Evolutionary conservation across 2,888 invertebrate species (phyloP), one percentile per base, ranked within the genome.

Genomic region (Sphaerophoria taeniata): DNA sequence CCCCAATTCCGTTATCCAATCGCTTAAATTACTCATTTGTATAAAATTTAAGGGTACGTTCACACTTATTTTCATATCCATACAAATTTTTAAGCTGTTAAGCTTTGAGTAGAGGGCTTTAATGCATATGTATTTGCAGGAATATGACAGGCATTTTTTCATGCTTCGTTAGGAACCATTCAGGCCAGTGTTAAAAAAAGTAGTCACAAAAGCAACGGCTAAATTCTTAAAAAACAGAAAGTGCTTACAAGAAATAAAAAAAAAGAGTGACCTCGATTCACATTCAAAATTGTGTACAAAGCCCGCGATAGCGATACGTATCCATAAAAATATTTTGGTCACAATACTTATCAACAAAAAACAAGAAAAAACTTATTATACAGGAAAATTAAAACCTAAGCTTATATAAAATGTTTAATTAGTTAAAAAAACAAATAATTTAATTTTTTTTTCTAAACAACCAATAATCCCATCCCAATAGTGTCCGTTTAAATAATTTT

Each of bases 291-390:
- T 31, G 63, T 55, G 53, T 49, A 61, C 39, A 47, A 58, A 86
- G 88, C 88, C 91, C 91, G 91, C 91, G 91, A 91, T 91, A 91
- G 91, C 91, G 91, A 91, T 90, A 91, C 88, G 90, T 90, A 88
- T 88, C 87, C 88, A 87, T 86, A 65, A 73, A 65, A 73, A 81
- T 34, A 49, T 80, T 73, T 81, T 85, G 85, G 85, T 85, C 85
- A 77, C 81, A 69, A 65, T 6, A 65, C n/a, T 2, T 24, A 24
- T 24, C 24, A 24, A 24, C 24, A 33, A 53, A 74, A 3, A 0
- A 71, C 31, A 80, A 65, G 55, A 78, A 58, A 80, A 70, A 74
- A 63, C 34, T 71, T 70, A 88, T 83, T 36, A 56, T 55, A 24
- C 24, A 24, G 24, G 24, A 24, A 24, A 24, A 24, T 24, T 24